Conservation (phyloP, 2,888 invertebrate genomes). For the Unio pictorum region DNA sequence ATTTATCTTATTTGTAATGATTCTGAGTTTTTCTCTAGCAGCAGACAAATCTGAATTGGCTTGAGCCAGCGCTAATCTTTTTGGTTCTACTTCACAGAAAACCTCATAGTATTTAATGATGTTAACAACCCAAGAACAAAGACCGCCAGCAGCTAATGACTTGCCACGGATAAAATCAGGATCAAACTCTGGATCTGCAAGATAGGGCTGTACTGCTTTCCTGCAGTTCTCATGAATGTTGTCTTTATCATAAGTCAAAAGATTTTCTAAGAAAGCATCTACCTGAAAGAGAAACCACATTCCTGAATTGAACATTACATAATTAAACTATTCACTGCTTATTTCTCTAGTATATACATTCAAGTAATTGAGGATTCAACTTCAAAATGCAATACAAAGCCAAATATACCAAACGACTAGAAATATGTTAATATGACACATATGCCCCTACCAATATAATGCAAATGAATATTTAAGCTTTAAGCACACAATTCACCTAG, state of each 20-base stretch:
- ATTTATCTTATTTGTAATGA: constrained; percentile 90
- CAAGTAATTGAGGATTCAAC: too few relatives aligned
- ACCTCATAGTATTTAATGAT: constrained; percentile 95
- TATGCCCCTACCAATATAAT: too few relatives aligned
- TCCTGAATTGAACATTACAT: too few relatives aligned
- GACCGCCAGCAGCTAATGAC: constrained; percentile 93
- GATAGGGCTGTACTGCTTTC: constrained; percentile 93
- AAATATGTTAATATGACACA: too few relatives aligned
- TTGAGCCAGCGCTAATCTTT: constrained; percentile 90
- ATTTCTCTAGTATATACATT: too few relatives aligned
- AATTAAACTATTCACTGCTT: too few relatives aligned
- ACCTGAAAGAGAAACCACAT: constrained; percentile 73
- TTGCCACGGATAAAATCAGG: constrained; percentile 93
- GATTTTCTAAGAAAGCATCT: constrained; percentile 87
- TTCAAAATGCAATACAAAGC: too few relatives aligned
- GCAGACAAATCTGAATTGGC: constrained; percentile 93
- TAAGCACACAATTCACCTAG: too few relatives aligned
- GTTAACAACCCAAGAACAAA: constrained; percentile 97
- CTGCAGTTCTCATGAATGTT: constrained; percentile 95
- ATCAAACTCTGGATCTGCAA: constrained; percentile 94
- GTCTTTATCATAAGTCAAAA: constrained; percentile 95
- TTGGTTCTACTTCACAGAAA: constrained; percentile 96
- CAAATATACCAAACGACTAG: too few relatives aligned
- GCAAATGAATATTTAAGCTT: too few relatives aligned
- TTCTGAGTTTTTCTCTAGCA: constrained; percentile 88